Evolutionary conservation across 2,888 invertebrate species (phyloP).

Genomic region (Capitulum mitella): DNA sequence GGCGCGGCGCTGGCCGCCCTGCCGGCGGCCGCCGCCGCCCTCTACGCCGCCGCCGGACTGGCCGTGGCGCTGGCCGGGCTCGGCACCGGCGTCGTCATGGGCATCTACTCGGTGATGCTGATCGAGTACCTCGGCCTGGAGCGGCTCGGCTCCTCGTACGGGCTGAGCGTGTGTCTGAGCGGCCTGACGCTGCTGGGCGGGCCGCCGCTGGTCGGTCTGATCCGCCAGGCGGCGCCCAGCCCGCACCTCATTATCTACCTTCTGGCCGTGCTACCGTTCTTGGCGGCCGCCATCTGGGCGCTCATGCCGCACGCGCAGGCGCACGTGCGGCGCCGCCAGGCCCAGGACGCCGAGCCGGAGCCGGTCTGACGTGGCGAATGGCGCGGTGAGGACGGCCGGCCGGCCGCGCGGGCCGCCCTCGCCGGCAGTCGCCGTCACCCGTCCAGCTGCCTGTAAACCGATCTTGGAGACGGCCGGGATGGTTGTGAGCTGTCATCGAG

Average conservation of each 20-base stretch:
- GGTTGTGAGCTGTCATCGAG: too few relatives aligned
- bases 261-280: slow-evolving; percentile 1
- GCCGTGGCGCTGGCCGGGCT: slow-evolving; percentile 51
- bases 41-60: neutral
- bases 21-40: slow-evolving; percentile 54
- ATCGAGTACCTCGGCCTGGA: slow-evolving; percentile 79
- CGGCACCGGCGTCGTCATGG: slow-evolving; percentile 73
- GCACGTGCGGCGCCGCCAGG: neutral
- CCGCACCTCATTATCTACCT: slow-evolving; percentile 15
- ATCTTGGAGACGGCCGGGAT: too few relatives aligned
- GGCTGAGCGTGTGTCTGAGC: slow-evolving; percentile 75
- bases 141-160: slow-evolving; percentile 74
- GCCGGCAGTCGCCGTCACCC: too few relatives aligned
- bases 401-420: too few relatives aligned
- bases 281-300: slow-evolving; percentile 9
- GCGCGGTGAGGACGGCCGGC: too few relatives aligned
- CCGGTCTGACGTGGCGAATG: too few relatives aligned
- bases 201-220: slow-evolving; percentile 71
- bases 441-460: too few relatives aligned
- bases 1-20: slow-evolving; percentile 64
- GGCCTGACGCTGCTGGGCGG: slow-evolving; percentile 72
- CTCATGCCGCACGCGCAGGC: neutral
- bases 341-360: neutral
- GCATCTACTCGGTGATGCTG: slow-evolving; percentile 79
- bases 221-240: slow-evolving; percentile 39